Evolutionary conservation across 2,113 vertebrate species (phyloP), one percentile per base, ranked within the genome.

Genomic region (Mesitornis unicolor): DNA sequence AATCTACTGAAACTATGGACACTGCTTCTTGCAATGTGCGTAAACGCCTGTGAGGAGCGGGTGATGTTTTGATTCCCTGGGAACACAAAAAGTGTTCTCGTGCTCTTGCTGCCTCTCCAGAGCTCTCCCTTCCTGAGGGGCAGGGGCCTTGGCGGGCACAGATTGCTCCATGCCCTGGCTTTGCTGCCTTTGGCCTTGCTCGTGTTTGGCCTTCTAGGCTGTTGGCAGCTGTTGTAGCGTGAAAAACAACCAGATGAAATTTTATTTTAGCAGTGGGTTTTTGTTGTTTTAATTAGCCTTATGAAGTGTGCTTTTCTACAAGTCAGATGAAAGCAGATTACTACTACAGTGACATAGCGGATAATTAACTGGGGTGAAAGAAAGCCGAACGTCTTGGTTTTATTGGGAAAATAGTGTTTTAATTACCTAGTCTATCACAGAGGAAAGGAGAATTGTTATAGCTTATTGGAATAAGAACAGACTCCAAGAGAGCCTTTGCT

Each of bases 211-310:
- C 89, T 94, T 36, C 69, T 68, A 63, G 75, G 92, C 84, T 88
- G 45, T 17, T 96, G 71, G 70, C 94, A 78, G 84, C 63, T 69
- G 50, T 83, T 94, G 47, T 11, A 69, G 71, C 57, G 74, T 65
- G 36, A 84, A 85, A 91, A 93, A 70, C 77, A 73, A n/a, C 50
- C 0, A 4, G 20, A 26, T 74, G 75, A 91, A 67, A 77, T 95
- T 97, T 89, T 35, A 81, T 95, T 87, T 83, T 51, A 78, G 68
- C 92, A 76, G 43, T 35, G 75, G 42, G n/a, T 16, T 92, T 92
- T 53, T 96, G 91, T 87, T 84, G 91, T 76, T 95, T 91, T 97
- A 95, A 91, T 93, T 89, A 87, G 74, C 65, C 86, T 56, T 91
- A 95, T 21, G 35, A 83, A 87, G 80, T 2, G 0, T 69, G 65